Evolutionary conservation across 1,140 invertebrate species (phyloP).

Genomic region (Triops cancriformis): DNA sequence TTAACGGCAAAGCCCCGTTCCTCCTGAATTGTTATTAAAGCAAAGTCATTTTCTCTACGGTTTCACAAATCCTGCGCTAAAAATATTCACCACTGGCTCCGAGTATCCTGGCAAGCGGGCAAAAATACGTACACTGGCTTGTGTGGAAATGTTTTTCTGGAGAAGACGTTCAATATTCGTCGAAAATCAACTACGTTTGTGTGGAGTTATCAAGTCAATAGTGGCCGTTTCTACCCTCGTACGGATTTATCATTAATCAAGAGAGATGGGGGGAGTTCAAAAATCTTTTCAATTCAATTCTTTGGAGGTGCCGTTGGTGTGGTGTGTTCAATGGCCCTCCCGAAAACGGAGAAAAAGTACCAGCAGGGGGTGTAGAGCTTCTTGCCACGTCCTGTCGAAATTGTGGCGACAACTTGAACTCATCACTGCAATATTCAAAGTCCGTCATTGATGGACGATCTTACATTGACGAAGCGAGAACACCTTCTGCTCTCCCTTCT

Average conservation of each 20-base stretch:
- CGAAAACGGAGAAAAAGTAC: not conserved
- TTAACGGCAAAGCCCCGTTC: not conserved
- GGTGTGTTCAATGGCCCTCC: not conserved
- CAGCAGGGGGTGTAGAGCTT: not conserved
- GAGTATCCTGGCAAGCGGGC: not conserved
- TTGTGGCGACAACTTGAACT: conserved; percentile 5
- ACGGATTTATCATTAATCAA: not conserved
- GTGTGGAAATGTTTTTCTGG: not conserved
- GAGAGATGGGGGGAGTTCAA: not conserved
- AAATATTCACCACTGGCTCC: not conserved
- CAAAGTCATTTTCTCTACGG: not conserved
- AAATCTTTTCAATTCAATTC: not conserved
- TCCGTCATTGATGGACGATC: not conserved
- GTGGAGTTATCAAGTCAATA: not conserved
- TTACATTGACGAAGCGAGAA: conserved; percentile 1
- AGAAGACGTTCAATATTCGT: not conserved
- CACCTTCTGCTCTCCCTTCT: not conserved
- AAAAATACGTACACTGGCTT: not conserved
- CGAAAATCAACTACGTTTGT: not conserved
- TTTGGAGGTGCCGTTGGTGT: not conserved
- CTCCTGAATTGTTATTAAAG: not conserved
- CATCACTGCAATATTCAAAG: conserved; percentile 10
- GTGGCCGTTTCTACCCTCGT: not conserved
- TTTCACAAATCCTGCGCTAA: not conserved
- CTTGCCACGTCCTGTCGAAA: not conserved